Evolutionary conservation across 2,888 invertebrate species (phyloP).

Genomic region (Clusia tigrina): DNA sequence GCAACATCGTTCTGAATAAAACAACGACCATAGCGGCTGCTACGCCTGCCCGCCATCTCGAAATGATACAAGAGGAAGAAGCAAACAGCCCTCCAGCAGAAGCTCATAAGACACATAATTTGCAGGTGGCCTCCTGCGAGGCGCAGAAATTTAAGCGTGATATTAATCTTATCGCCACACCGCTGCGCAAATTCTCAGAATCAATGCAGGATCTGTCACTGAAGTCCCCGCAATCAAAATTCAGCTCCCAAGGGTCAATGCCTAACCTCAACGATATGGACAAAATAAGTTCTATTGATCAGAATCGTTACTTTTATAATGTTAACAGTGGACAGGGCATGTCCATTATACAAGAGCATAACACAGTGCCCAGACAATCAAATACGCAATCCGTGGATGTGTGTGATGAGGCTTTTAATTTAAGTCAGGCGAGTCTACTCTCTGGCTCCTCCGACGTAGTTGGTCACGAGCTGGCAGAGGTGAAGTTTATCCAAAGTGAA

Average conservation of each 20-base stretch:
- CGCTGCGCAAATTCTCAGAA: slow-evolving; percentile 59
- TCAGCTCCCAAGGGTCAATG: slow-evolving; percentile 62
- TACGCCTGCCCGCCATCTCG: slow-evolving; percentile 45
- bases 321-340: neutral
- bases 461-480: slow-evolving; percentile 45
- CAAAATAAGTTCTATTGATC: slow-evolving; percentile 60
- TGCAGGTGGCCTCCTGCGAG: neutral
- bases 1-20: slow-evolving; percentile 44
- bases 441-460: too few species aligned
- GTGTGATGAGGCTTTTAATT: slow-evolving; percentile 39
- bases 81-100: slow-evolving; percentile 30
- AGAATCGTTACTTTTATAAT: slow-evolving; percentile 59
- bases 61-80: slow-evolving; percentile 59
- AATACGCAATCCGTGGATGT: slow-evolving; percentile 14
- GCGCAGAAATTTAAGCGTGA: slow-evolving; percentile 53
- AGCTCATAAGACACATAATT: slow-evolving; percentile 12
- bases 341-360: slow-evolving; percentile 2
- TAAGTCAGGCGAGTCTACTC: slow-evolving; percentile 47
- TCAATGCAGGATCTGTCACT: slow-evolving; percentile 61
- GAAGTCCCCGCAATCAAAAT: slow-evolving; percentile 47
- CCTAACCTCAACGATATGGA: slow-evolving; percentile 63
- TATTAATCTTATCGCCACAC: slow-evolving; percentile 57
- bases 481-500: slow-evolving; percentile 60
- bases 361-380: neutral
- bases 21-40: slow-evolving; percentile 51